phyloP scores from a whole-genome alignment of 2,797 vertebrate genomes.

The Enteromius viviparus region DNA sequence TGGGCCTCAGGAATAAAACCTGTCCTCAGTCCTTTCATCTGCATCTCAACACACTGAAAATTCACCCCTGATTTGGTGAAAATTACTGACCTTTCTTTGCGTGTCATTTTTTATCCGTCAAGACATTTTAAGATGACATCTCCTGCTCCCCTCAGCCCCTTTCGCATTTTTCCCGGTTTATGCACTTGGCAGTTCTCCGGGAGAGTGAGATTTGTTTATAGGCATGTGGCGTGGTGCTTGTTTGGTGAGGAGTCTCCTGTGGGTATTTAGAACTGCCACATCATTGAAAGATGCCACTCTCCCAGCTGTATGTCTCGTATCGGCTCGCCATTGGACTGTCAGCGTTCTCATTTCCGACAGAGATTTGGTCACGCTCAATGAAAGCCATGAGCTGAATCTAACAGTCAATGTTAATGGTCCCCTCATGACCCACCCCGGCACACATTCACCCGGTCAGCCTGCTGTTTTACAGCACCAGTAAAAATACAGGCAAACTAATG shows the following conservation, averaged over 20 bases:
- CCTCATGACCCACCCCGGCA: slow-evolving; percentile 58
- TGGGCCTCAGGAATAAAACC: slow-evolving; percentile 36
- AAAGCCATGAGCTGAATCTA: slow-evolving; percentile 71
- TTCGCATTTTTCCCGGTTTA: background rate
- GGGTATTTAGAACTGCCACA: slow-evolving; percentile 54
- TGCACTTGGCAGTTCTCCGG: background rate
- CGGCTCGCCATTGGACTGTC: slow-evolving; percentile 52
- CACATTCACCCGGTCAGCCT: slow-evolving; percentile 18
- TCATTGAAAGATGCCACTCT: slow-evolving; percentile 56
- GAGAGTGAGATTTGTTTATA: slow-evolving; percentile 27
- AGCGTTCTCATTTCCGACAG: slow-evolving; percentile 34
- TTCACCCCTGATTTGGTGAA: slow-evolving; percentile 8
- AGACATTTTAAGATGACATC: slow-evolving; percentile 16
- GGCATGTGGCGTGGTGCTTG: slow-evolving; percentile 37
- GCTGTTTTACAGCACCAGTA: slow-evolving; percentile 37
- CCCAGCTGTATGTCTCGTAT: slow-evolving; percentile 28
- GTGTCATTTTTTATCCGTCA: slow-evolving; percentile 34
- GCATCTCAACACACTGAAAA: slow-evolving; percentile 3
- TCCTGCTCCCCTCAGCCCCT: background rate
- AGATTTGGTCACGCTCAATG: slow-evolving; percentile 63
- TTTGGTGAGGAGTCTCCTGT: slow-evolving; percentile 53
- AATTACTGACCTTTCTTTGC: slow-evolving; percentile 28
- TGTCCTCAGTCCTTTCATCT: slow-evolving; percentile 40
- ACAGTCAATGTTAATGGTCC: slow-evolving; percentile 67
- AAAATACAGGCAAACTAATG: slow-evolving; percentile 37